A percentile compares a stretch with the other conserved stretches of the same genome.
Conservation (phyloP, 2,888 invertebrate genomes). For the Sepiola atlantica region DNA sequence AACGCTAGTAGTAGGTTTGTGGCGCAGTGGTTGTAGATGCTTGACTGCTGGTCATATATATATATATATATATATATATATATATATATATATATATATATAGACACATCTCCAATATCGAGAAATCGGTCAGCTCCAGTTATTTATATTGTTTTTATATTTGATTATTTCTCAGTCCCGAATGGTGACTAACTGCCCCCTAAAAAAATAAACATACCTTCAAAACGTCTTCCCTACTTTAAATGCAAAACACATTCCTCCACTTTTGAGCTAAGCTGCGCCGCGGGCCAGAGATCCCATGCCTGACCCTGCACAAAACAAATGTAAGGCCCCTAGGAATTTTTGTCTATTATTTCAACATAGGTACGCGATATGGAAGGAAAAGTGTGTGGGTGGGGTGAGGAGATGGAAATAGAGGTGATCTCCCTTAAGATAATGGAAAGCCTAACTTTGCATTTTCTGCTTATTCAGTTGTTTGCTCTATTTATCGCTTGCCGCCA, state of each 20-base stretch:
- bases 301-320: not conserved
- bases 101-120: not conserved
- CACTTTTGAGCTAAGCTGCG: not conserved
- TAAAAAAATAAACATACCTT: not conserved
- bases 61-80: not conserved
- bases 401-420: not conserved
- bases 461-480: not conserved
- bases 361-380: not conserved
- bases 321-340: not conserved
- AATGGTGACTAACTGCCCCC: not conserved
- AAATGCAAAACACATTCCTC: not conserved
- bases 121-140: not conserved
- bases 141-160: not conserved
- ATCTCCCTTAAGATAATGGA: not conserved
- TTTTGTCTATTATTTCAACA: not conserved
- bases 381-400: not conserved
- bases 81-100: not conserved
- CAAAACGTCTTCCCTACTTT: not conserved
- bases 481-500: not conserved
- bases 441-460: not conserved
- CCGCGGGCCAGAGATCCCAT: not conserved
- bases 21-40: too few species aligned
- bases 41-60: not conserved
- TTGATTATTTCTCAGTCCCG: not conserved
- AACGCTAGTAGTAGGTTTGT: too few species aligned